These are phyloP conservation scores for Acrocephalus kingi DNA, from an alignment of 2,113 vertebrate species.

Conservation along the genomic window DNA sequence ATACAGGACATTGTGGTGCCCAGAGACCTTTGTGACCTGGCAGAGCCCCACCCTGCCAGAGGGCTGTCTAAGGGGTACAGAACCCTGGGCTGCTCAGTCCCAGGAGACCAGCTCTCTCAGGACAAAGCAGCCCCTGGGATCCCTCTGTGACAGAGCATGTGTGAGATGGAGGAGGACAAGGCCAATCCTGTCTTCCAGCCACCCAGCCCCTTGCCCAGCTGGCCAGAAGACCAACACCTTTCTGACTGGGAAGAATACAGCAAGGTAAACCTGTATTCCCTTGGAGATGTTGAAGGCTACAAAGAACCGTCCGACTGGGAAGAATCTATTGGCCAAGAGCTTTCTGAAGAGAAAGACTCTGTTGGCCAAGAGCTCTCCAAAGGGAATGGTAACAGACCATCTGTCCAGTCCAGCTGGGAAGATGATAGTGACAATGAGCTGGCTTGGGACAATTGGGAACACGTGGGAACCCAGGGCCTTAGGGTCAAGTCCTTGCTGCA, in stretches of 20 bases:
- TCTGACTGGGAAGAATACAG: not conserved
- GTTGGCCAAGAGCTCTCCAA: not conserved
- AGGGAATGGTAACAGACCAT: not conserved
- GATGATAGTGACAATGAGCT: not conserved
- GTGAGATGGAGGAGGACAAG: not conserved
- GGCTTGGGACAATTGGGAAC: accelerated
- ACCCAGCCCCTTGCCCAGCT: not conserved
- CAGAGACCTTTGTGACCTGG: not conserved
- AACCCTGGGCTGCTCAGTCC: not conserved
- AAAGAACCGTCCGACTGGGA: not conserved
- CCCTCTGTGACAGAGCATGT: accelerated
- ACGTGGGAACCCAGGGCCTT: accelerated
- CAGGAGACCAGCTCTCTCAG: not conserved
- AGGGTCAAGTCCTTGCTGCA: not conserved
- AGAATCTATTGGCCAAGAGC: not conserved
- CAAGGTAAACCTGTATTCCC: too few relatives aligned
- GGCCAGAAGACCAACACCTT: not conserved
- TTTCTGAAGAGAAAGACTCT: not conserved
- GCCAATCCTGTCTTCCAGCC: not conserved
- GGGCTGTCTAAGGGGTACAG: accelerated
- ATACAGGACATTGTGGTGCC: not conserved
- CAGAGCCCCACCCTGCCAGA: not conserved
- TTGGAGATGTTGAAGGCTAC: too few relatives aligned
- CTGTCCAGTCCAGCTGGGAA: not conserved
- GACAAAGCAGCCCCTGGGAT: not conserved